phyloP scores from a whole-genome alignment of 2,797 vertebrate genomes.

The Gobionotothen gibberifrons region DNA sequence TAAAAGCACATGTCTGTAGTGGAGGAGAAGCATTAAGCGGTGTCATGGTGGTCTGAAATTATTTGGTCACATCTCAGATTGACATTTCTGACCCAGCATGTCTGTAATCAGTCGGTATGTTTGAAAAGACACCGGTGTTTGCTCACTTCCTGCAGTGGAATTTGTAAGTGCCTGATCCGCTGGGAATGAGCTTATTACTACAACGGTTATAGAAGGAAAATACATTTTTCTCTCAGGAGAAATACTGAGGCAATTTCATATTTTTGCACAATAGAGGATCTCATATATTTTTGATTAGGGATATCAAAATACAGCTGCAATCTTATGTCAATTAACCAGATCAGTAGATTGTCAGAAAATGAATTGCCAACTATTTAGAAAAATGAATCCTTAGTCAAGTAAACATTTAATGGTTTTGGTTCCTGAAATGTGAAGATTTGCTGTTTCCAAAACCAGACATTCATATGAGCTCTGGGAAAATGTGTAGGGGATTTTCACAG shows the following conservation, averaged over 20 bases:
- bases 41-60: conserved; percentile 19
- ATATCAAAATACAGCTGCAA: conserved; percentile 26
- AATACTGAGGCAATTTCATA: conserved; percentile 43
- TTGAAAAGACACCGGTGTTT: conserved; percentile 5
- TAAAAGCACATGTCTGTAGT: conserved; percentile 39
- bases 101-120: conserved; percentile 13
- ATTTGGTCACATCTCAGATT: conserved; percentile 29
- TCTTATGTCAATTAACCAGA: not conserved
- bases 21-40: conserved; percentile 27
- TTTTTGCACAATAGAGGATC: conserved; percentile 48
- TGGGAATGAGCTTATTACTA: conserved; percentile 41
- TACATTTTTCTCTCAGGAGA: conserved; percentile 32
- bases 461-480: not conserved
- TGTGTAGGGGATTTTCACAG: not conserved
- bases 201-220: conserved; percentile 23
- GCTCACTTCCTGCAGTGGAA: conserved; percentile 16
- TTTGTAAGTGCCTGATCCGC: conserved; percentile 43
- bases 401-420: not conserved
- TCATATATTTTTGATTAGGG: conserved; percentile 66
- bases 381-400: not conserved
- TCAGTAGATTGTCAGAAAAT: not conserved
- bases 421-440: not conserved
- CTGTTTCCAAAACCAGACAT: not conserved
- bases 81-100: not conserved
- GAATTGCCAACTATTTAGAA: not conserved